Evolutionary conservation across 2,797 vertebrate genomes (phyloP), one percentile per base, ranked within the genome.

Genomic region (Coregonus sp.): DNA sequence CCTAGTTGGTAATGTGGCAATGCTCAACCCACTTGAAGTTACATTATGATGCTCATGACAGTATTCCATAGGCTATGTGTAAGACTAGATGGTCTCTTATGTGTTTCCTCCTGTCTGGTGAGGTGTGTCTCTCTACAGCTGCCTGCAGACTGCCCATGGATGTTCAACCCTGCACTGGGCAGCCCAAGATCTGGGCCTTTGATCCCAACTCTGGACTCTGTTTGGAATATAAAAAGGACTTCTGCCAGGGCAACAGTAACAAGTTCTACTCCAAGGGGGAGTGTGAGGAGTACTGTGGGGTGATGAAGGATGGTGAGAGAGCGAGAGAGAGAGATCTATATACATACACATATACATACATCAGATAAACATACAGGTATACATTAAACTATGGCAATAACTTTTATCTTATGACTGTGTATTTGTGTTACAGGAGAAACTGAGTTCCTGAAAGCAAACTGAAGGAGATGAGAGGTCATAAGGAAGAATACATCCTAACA

Each of bases 231-330:
- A 86, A 18, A 78, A 91, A 90, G 0, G 91, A 90, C 29, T 95
- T 94, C 84, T 99, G 98, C 86, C 91, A 95, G 59, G 93, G 91
- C 82, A 99, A 99, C 0, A 96, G 91, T 2, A 99, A 99, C 94
- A 95, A 96, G 86, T 99, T 99, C 94, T 99, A 98, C 93, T 95
- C 89, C 0, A 95, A 97, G 87, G 95, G 97, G 4, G 98, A 99
- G 87, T 99, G 98, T 86, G 94, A 96, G 61, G 98, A 99, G 89
- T 99, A 98, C 92, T 99, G 98, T 0, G 96, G 96, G 0, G 89
- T 88, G 85, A 56, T 86, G 63, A 92, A 92, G 16, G 91, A 92
- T 0, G 97, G 97, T 97, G 90, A 86, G 92, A 80, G 31, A 33
- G 31, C 2, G 31, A 33, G 31, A 33, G 31, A 33, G 31, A 33